A percentile compares a stretch with the other conserved stretches of the same genome.
Evolutionary conservation across 2,797 vertebrate species (phyloP).

Genomic region (Sebastolobus altivelis): DNA sequence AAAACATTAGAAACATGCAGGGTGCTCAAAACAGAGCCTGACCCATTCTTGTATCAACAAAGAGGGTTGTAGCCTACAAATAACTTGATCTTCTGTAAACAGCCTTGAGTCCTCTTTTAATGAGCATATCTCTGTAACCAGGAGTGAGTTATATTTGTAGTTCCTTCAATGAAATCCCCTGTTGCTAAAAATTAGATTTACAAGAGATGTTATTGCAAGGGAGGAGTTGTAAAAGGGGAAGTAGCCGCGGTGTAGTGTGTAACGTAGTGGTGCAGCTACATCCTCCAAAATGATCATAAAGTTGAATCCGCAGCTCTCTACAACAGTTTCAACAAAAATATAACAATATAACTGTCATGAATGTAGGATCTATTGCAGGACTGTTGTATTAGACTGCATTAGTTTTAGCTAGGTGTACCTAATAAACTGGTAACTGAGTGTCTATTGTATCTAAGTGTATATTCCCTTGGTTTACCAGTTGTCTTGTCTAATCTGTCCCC

Average conservation of each 20-base stretch:
- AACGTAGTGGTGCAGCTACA: neutral
- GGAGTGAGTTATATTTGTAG: neutral
- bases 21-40: neutral
- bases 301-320: neutral
- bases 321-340: neutral
- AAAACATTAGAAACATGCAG: neutral
- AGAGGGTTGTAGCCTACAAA: neutral
- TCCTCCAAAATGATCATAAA: neutral
- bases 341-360: neutral
- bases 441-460: neutral
- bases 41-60: neutral
- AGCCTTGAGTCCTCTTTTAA: neutral
- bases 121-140: neutral
- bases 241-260: neutral
- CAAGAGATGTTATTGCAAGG: neutral
- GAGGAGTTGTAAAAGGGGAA: conserved; percentile 5
- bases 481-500: conserved; percentile 26
- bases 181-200: neutral
- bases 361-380: neutral
- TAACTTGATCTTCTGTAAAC: neutral
- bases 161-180: neutral
- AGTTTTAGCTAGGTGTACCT: neutral
- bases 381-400: neutral
- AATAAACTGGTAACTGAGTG: neutral
- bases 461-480: neutral